Evolutionary conservation across 1,140 invertebrate species (phyloP), one percentile per base, ranked within the genome.

Genomic region (Globodera rostochiensis): DNA sequence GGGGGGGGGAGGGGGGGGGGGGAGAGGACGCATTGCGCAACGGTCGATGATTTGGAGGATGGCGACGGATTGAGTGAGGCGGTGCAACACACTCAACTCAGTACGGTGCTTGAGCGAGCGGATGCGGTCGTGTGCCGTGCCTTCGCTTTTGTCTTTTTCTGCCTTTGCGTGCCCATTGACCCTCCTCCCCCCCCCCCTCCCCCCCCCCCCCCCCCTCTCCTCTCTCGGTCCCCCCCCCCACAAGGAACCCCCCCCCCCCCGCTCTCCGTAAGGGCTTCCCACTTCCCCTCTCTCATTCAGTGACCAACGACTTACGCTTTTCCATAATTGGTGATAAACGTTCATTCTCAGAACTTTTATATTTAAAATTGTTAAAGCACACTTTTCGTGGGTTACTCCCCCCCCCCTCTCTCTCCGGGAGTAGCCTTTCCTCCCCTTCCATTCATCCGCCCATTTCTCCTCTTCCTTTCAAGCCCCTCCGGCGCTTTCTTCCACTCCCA

Each of bases 401-500:
- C n/a, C n/a, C n/a, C 25, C 25, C 25, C 25, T 2, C 25, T 36
- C 25, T 36, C 25, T 36, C 2, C 25, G 25, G 25, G 25, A 36
- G 25, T 36, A n/a, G n/a, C n/a, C n/a, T n/a, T n/a, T n/a, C n/a
- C 25, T 36, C 2, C 25, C 25, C 25, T 36, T 36, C 25, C 25
- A 36, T 36, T 36, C 25, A 36, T 36, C 25, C 25, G 25, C 25
- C 25, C 2, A 36, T 36, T 36, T 36, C 25, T 36, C 25, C 25
- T 36, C 25, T 36, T 36, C 25, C 25, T 36, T 36, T 36, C 25
- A 36, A 36, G 25, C 25, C 25, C 46, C 25, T 47, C 66, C 25
- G 69, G 25, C 69, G n/a, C 69, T 47, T 47, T 71, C 69, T 71
- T 36, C 69, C 69, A 15, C 69, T 71, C 69, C 25, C n/a, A 69